Base-by-base conservation (phyloP, 2,797 vertebrate species). In the Sebastes ruberrimus region DNA sequence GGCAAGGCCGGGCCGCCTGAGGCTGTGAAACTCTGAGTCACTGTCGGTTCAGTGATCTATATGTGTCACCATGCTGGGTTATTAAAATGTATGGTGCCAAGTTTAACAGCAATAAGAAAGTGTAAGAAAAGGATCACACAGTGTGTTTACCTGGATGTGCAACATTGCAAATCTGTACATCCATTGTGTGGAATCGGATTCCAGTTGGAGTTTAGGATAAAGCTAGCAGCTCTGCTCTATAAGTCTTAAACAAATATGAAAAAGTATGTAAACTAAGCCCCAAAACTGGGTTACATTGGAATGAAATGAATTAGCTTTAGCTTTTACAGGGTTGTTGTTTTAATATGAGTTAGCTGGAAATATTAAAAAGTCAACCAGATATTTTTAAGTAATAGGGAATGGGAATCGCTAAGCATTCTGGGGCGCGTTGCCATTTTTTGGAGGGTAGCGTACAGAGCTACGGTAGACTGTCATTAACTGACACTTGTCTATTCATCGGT, bases 71-170 rank as follows among this genome's bases (percentile, higher is more conserved):
- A 38, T 20, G 52, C 46, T 63, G 49, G 33, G 69, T 80, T 71
- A 88, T 86, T 88, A 71, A 89, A 88, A 72, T 80, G 49, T 72
- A 52, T 0, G 52, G 35, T 23, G 88, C 92, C 91, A 92, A 78
- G 42, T 86, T 77, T 86, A 78, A 77, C 84, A 52, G 49, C 20
- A n/a, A 52, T 16, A 10, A 42, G 38, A 42, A 3, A 46, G 42
- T 46, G 42, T 46, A 46, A 46, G 42, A 46, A 46, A 46, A 46
- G 42, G 42, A 46, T 46, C 42, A 46, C 38, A 42, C 42, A 46
- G 16, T 18, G 42, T 46, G 42, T 46, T 46, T 46, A 46, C 16
- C 42, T 46, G 35, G n/a, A n/a, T n/a, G n/a, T n/a, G n/a, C n/a
- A n/a, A n/a, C 33, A 35, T 35, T 35, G 33, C 33, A 35, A 0